Percentiles rank a stretch among this genome's conserved stretches.
These are phyloP conservation scores for Anarhynchus alexandrinus DNA, from an alignment of 2,113 vertebrate species.

Conservation along the genomic window DNA sequence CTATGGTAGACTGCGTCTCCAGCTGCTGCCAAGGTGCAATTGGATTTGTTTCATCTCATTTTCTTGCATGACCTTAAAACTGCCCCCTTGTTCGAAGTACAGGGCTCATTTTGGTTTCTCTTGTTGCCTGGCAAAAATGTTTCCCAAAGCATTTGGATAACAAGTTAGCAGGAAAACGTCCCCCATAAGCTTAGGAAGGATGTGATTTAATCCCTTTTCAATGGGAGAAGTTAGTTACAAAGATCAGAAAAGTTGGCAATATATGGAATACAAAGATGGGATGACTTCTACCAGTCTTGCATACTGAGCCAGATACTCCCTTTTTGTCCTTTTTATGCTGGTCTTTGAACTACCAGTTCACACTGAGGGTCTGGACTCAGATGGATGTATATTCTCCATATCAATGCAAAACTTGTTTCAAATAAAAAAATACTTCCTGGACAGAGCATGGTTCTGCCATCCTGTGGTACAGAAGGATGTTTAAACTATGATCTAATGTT, in stretches of 20 bases:
- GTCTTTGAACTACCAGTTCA: not conserved
- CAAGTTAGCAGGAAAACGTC: not conserved
- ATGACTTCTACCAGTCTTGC: not conserved
- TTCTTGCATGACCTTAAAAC: not conserved
- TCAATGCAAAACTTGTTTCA: not conserved
- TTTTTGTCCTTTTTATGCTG: not conserved
- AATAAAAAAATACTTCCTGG: not conserved
- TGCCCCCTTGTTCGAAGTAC: not conserved
- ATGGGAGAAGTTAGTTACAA: not conserved
- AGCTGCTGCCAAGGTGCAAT: not conserved
- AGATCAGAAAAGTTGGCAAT: not conserved
- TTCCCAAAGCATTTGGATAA: not conserved
- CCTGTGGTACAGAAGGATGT: not conserved
- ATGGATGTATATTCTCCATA: not conserved
- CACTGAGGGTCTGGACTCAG: not conserved
- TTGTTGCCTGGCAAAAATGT: not conserved
- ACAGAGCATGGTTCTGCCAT: not conserved
- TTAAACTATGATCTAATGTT: not conserved
- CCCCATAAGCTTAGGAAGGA: not conserved
- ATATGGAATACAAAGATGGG: accelerated
- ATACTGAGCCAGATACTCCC: not conserved
- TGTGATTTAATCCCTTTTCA: not conserved
- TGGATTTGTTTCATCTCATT: not conserved
- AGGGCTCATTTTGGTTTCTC: not conserved
- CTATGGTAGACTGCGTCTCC: not conserved